Evolutionary conservation across 1,140 invertebrate genomes (phyloP).

Genomic region (Carposina sasakii): DNA sequence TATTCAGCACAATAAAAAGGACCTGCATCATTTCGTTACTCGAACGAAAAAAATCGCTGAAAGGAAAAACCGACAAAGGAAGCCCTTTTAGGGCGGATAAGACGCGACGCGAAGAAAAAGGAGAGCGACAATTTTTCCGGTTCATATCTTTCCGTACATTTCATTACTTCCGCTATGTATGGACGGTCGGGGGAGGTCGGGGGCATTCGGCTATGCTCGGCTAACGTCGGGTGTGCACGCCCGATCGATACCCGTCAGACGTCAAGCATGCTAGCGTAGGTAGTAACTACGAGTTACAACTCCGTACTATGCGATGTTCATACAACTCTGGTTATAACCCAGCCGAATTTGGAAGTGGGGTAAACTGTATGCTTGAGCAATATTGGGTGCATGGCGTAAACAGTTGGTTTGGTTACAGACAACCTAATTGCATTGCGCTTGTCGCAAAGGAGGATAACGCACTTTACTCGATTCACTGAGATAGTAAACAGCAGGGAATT

Average conservation of each 20-base stretch:
- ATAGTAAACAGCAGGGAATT: constrained; percentile 29
- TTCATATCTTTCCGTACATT: constrained; percentile 69
- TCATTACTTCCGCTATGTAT: constrained; percentile 69
- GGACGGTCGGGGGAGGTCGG: constrained; percentile 47
- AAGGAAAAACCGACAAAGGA: constrained; percentile 42
- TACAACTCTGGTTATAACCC: constrained; percentile 44
- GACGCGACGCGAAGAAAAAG: constrained; percentile 52
- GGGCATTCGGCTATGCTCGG: constrained; percentile 39
- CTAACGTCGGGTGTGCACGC: constrained; percentile 36
- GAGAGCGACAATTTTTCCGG: constrained; percentile 66
- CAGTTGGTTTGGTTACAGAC: too few relatives aligned
- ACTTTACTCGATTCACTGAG: constrained; percentile 31
- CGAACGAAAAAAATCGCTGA: constrained; percentile 29
- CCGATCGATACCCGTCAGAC: constrained; percentile 62
- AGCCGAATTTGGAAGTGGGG: constrained; percentile 38
- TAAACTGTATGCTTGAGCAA: constrained; percentile 33
- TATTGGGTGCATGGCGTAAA: too few relatives aligned
- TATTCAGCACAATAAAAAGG: constrained; percentile 28
- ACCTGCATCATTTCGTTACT: constrained; percentile 31
- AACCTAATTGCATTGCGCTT: too few relatives aligned
- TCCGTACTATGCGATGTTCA: constrained; percentile 24
- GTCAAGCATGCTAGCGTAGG: constrained; percentile 47
- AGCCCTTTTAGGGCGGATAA: constrained; percentile 44
- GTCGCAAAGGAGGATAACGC: too few relatives aligned
- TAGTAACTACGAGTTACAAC: constrained; percentile 57